Evolutionary conservation across 2,888 invertebrate genomes (phyloP).

Genomic region (Yponomeuta malinellus): DNA sequence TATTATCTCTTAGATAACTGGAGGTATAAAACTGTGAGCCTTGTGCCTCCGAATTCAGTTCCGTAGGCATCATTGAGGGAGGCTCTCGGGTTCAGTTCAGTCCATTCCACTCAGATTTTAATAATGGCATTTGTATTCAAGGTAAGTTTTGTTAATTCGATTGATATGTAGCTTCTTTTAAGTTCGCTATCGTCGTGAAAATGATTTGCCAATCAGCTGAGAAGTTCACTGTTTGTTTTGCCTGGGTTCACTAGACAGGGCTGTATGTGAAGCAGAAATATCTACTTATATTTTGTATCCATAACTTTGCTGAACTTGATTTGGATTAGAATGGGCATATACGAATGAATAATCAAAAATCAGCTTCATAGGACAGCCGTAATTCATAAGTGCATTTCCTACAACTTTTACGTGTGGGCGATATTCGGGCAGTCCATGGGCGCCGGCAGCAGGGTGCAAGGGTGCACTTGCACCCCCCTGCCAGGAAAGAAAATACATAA

Average conservation of each 20-base stretch:
- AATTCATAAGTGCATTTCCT: too few species aligned
- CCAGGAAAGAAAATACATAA: too few species aligned
- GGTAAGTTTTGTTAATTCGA: constrained; percentile 35
- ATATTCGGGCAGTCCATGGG: too few species aligned
- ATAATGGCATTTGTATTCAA: constrained; percentile 57
- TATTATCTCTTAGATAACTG: constrained; percentile 49
- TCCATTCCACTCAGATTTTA: neutral
- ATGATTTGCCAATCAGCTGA: neutral
- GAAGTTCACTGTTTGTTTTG: neutral
- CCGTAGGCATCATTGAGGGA: constrained; percentile 42
- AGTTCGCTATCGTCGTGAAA: neutral
- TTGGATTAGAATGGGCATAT: too few species aligned
- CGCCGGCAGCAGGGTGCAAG: too few species aligned
- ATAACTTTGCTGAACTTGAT: too few species aligned
- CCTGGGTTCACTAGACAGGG: neutral
- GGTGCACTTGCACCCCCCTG: too few species aligned
- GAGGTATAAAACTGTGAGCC: constrained; percentile 62
- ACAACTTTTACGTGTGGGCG: too few species aligned
- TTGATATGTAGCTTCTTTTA: neutral
- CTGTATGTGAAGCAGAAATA: too few species aligned
- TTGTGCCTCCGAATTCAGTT: constrained; percentile 46
- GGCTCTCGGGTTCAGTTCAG: neutral
- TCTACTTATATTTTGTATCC: too few species aligned
- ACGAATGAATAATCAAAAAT: too few species aligned
- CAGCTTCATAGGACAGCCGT: too few species aligned